A percentile compares a stretch with the other conserved stretches of the same genome.
These are phyloP conservation scores for Papilio helenus DNA, from an alignment of 1,140 invertebrate species.

Conservation along the genomic window DNA sequence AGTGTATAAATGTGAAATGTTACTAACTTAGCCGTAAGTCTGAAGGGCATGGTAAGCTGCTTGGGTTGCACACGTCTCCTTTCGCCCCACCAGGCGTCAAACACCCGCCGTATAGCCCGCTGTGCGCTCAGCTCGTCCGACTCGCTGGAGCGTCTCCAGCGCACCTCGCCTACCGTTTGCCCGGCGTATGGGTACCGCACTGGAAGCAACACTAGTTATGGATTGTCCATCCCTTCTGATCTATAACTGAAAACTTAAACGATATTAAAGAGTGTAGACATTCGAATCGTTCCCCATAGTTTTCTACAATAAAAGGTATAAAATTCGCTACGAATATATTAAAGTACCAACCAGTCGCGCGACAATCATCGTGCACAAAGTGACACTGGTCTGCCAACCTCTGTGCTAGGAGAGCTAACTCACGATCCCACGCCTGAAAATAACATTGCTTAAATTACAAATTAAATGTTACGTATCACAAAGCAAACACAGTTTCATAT, in stretches of 20 bases:
- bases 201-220: slow-evolving; percentile 36
- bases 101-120: slow-evolving; percentile 57
- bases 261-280: neutral
- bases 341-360: slow-evolving; percentile 63
- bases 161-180: slow-evolving; percentile 73
- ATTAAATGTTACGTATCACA: too few relatives aligned
- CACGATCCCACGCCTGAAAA: slow-evolving; percentile 70
- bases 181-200: slow-evolving; percentile 73
- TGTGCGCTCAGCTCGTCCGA: slow-evolving; percentile 56
- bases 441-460: too few relatives aligned
- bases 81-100: slow-evolving; percentile 76
- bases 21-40: slow-evolving; percentile 56
- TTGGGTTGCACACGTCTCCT: slow-evolving; percentile 54
- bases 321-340: neutral
- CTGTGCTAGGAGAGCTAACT: slow-evolving; percentile 66
- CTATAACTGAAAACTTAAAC: neutral
- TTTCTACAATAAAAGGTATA: neutral
- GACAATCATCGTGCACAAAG: slow-evolving; percentile 72
- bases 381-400: slow-evolving; percentile 69
- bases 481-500: too few relatives aligned
- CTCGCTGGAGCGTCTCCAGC: slow-evolving; percentile 60
- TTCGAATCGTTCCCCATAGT: neutral
- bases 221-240: neutral
- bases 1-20: neutral
- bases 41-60: slow-evolving; percentile 63